These are phyloP conservation scores for Sebastes vulpes DNA, from an alignment of 2,797 vertebrate species.

Conservation along the genomic window DNA sequence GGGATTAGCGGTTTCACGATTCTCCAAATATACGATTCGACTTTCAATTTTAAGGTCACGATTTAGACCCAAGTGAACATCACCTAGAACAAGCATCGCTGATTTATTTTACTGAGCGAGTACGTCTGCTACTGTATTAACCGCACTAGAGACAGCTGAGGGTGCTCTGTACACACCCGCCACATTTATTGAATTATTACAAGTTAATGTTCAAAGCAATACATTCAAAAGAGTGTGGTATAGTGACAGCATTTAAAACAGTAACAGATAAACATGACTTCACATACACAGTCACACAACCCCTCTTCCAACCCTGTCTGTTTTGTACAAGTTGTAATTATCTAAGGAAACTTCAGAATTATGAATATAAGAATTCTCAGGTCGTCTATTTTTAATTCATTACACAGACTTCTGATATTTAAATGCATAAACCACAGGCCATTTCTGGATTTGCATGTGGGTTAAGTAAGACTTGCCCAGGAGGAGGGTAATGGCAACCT, in stretches of 20 bases:
- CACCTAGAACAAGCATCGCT: background rate
- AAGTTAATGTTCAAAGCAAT: background rate
- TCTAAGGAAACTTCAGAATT: too few species aligned
- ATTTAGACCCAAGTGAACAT: too few species aligned
- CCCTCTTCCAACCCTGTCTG: background rate
- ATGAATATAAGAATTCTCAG: too few species aligned
- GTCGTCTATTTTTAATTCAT: too few species aligned
- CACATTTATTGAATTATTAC: background rate
- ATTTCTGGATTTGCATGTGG: too few species aligned
- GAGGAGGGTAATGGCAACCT: too few species aligned
- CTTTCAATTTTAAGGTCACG: too few species aligned
- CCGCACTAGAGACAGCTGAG: background rate
- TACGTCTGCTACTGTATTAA: background rate
- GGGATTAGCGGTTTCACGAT: rapidly evolving
- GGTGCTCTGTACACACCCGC: background rate
- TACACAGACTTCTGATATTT: too few species aligned
- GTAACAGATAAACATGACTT: background rate
- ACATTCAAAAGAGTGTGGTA: background rate
- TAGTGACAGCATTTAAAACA: background rate
- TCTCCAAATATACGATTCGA: too few species aligned
- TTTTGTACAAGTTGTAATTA: too few species aligned
- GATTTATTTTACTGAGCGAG: background rate
- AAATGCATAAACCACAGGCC: too few species aligned
- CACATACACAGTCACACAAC: background rate
- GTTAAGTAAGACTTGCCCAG: too few species aligned